phyloP scores from a whole-genome alignment of 2,797 vertebrate species.

The Scarus forsteni region DNA sequence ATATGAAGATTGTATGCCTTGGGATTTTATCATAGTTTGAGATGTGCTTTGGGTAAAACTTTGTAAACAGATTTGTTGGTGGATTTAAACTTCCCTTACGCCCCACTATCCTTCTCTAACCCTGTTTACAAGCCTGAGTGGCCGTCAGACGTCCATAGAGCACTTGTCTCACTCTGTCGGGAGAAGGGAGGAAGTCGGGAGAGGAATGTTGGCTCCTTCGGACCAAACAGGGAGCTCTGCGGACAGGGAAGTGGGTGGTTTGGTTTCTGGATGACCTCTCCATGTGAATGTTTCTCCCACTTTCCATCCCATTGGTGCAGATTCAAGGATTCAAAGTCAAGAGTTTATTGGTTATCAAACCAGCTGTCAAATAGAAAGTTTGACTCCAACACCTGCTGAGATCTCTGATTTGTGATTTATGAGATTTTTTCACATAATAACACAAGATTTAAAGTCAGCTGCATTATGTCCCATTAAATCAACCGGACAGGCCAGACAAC shows the following conservation, averaged over 20 bases:
- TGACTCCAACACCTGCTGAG: slow-evolving; percentile 6
- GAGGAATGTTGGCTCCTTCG: slow-evolving; percentile 39
- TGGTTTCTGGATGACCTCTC: slow-evolving; percentile 43
- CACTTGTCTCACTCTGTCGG: background rate
- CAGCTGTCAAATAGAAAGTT: background rate
- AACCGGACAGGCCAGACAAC: background rate
- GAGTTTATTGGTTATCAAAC: background rate
- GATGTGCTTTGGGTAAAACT: too few relatives aligned
- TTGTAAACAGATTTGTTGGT: too few relatives aligned
- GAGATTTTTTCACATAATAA: background rate
- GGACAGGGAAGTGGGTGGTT: slow-evolving; percentile 30
- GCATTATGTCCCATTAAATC: background rate
- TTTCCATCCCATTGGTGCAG: slow-evolving; percentile 5
- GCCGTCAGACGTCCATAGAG: background rate
- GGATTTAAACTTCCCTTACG: background rate
- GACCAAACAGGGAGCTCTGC: slow-evolving; percentile 21
- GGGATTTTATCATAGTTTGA: too few relatives aligned
- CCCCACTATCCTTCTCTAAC: background rate
- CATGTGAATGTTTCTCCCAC: slow-evolving; percentile 4
- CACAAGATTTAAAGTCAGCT: background rate
- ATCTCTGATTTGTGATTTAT: background rate
- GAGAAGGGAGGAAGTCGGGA: slow-evolving; percentile 28
- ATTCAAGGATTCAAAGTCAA: background rate
- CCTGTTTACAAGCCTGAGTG: background rate
- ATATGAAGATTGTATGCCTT: background rate